phyloP scores from a whole-genome alignment of 1,140 invertebrate species.

The Teleopsis dalmanni region DNA sequence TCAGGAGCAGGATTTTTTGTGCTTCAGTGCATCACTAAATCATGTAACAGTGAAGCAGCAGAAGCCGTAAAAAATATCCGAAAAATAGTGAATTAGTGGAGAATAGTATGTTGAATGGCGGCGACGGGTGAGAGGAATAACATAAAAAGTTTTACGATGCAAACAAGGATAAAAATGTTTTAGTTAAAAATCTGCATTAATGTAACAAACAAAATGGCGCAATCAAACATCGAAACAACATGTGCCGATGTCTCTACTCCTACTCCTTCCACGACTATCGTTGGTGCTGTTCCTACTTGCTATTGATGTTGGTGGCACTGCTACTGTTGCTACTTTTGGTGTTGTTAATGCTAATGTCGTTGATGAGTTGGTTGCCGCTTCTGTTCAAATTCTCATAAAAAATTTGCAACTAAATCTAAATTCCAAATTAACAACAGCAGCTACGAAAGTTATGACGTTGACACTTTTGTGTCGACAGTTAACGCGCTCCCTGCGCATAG shows the following conservation, averaged over 20 bases:
- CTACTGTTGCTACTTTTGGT: neutral
- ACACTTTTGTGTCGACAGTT: too few species aligned
- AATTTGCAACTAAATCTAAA: conserved; percentile 9
- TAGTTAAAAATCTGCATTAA: conserved; percentile 3
- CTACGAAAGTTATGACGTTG: conserved; percentile 6
- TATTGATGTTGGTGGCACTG: conserved; percentile 1
- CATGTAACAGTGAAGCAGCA: too few species aligned
- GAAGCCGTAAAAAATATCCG: too few species aligned
- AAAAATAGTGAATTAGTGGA: too few species aligned
- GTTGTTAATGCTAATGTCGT: neutral
- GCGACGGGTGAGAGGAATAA: too few species aligned
- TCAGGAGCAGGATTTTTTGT: too few species aligned
- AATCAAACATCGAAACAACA: too few species aligned
- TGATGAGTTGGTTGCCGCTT: neutral
- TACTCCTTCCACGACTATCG: neutral
- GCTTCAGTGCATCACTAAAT: too few species aligned
- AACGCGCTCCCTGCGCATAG: too few species aligned
- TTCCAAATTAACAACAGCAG: conserved; percentile 8
- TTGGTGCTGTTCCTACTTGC: neutral
- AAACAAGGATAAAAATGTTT: conserved; percentile 1
- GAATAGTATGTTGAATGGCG: too few species aligned
- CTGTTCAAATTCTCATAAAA: neutral
- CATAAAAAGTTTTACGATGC: conserved; percentile 7
- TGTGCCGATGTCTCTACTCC: too few species aligned
- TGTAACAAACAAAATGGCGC: neutral